phyloP scores from a whole-genome alignment of 2,113 vertebrate genomes.

The Phylloscopus whistleri region DNA sequence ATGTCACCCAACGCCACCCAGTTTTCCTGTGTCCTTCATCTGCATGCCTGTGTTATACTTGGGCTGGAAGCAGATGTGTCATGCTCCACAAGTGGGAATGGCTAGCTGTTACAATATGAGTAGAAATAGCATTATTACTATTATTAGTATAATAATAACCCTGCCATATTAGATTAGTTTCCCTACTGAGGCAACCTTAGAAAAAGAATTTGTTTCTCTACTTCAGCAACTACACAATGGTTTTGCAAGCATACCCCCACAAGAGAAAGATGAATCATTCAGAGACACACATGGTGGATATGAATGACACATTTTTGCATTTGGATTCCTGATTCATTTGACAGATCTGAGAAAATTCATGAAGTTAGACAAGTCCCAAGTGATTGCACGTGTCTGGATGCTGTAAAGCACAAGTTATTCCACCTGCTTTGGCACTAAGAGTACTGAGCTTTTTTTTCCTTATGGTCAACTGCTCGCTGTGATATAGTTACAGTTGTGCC shows the following conservation, averaged over 20 bases:
- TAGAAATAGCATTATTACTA: not conserved
- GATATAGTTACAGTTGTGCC: not conserved
- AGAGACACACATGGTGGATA: not conserved
- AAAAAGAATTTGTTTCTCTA: not conserved
- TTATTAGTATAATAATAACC: not conserved
- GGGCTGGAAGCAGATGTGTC: not conserved
- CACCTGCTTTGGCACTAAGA: constrained; percentile 9
- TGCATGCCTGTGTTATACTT: not conserved
- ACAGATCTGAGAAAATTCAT: constrained; percentile 29
- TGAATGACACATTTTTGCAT: not conserved
- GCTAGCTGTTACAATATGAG: not conserved
- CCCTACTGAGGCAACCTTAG: not conserved
- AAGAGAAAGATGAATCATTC: not conserved
- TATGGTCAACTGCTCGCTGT: not conserved
- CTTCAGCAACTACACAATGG: not conserved
- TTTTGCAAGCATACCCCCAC: not conserved
- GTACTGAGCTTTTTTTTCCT: not conserved
- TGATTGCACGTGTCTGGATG: not conserved
- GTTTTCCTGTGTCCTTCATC: not conserved
- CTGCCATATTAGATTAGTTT: not conserved
- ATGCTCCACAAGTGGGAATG: not conserved
- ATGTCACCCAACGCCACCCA: not conserved
- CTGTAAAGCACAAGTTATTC: constrained; percentile 32
- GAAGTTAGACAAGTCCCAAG: constrained; percentile 31
- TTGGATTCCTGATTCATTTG: constrained; percentile 39